These are phyloP conservation scores for human (Homo sapiens) DNA, from an alignment of 2,113 vertebrate genomes.

Conservation along the genomic window GRCh38 chr1:47699001-47699500, in stretches of 20 bases:
- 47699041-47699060: neutral
- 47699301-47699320: neutral
- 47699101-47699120: neutral
- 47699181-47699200: neutral
- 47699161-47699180: neutral
- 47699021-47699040: neutral
- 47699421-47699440: neutral
- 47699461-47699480: neutral
- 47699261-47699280: neutral
- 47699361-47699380: neutral
- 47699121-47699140: neutral
- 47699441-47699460: neutral
- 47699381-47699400: neutral
- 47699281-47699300: neutral
- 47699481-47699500: neutral
- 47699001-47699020: neutral
- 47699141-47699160: rapidly evolving
- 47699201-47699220: neutral
- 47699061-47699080: neutral
- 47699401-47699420: neutral
- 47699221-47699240: neutral
- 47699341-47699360: neutral
- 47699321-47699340: neutral
- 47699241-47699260: neutral
- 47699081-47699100: neutral